Base-by-base conservation (phyloP, 2,113 vertebrate genomes). In the Oryzias javanicus region DNA sequence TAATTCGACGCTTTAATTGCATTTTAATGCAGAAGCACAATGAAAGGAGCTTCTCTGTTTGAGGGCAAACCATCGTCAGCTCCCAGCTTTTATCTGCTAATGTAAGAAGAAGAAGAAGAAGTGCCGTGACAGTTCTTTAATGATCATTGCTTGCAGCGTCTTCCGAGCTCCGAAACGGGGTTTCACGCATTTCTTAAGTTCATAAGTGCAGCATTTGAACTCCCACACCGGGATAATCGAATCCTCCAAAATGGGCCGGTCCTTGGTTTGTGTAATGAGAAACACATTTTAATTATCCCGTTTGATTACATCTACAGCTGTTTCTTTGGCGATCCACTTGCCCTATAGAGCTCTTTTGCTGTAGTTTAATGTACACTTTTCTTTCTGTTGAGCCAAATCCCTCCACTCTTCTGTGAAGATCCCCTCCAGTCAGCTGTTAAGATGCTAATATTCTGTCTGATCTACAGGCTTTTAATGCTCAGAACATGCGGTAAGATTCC, bases 1-100 rank as follows among this genome's bases (percentile, higher is more conserved):
- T 53, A 56, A 77, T 67, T 74, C 7, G 68, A 24, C 51, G 3
- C 20, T 44, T 14, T 17, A 56, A 35, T 53, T 7, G 4, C 27
- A 57, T 46, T 59, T 55, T 55, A 74, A 60, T 61, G 49, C 16
- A 60, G 18, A 41, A 5, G 17, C 25, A 2, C 18, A 35, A 35
- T 1, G 24, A 22, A 18, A 24, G 14, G 14, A 13, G 7, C 8
- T 0, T 49, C 42, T 68, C 4, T 12, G 15, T 27, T 44, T 51
- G 24, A 42, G 35, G 17, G 7, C 19, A 55, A 15, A 42, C 49
- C 6, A 41, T 20, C 42, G 27, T 5, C 10, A 25, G 25, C 22
- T 51, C 14, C 42, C 42, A 60, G 15, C 12, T 35, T 12, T 24
- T 12, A 27, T 18, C 44, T 25, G 6, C 14, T 27, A n/a, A 53